A percentile compares a stretch with the other conserved stretches of the same genome.
Evolutionary conservation across 2,888 invertebrate genomes (phyloP).

Genomic region (Syritta pipiens): DNA sequence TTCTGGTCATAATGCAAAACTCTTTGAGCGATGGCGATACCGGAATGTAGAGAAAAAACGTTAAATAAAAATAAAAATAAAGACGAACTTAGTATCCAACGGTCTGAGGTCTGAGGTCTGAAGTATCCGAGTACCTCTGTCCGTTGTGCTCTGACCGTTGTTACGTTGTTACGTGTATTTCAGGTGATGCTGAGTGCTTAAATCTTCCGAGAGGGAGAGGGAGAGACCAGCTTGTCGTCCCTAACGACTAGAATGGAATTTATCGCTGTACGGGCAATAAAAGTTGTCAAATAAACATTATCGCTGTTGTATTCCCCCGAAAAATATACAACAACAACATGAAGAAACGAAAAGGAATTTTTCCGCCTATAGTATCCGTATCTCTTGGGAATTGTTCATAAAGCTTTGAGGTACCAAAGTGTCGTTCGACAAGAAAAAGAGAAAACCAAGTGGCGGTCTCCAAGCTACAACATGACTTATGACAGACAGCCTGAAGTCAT

Average conservation of each 20-base stretch:
- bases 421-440: conserved; percentile 45
- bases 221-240: too few relatives aligned
- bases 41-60: conserved; percentile 7
- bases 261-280: conserved; percentile 70
- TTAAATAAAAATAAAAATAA: conserved; percentile 11
- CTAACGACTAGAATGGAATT: conserved; percentile 68
- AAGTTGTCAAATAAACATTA: conserved; percentile 72
- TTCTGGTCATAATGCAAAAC: conserved; percentile 58
- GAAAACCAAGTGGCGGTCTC: not conserved
- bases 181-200: conserved; percentile 28
- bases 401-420: conserved; percentile 39
- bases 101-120: too few relatives aligned
- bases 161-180: conserved; percentile 14
- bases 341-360: conserved; percentile 17
- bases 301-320: conserved; percentile 45
- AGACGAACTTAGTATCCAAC: conserved; percentile 35
- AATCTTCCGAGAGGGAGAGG: conserved; percentile 19
- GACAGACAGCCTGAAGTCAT: conserved; percentile 63
- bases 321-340: conserved; percentile 1
- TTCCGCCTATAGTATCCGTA: conserved; percentile 47
- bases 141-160: conserved; percentile 8
- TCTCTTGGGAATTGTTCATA: not conserved
- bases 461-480: conserved; percentile 52
- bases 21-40: conserved; percentile 28
- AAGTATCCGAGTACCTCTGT: conserved; percentile 15